phyloP scores from a whole-genome alignment of 2,797 vertebrate species.

The Numenius phaeopus region DNA sequence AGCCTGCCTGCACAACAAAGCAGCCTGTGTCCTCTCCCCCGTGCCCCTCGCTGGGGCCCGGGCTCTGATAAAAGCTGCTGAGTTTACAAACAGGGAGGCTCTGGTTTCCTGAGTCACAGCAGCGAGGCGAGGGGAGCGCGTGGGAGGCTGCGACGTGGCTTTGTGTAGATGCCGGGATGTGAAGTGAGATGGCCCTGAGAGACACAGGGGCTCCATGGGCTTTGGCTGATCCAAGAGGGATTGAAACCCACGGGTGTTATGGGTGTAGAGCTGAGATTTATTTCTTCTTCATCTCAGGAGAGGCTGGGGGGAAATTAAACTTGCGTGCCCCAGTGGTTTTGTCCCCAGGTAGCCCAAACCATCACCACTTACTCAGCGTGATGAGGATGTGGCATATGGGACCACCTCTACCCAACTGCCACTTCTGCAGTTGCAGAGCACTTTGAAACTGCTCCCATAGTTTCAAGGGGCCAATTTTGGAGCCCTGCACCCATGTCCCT shows the following conservation, averaged over 20 bases:
- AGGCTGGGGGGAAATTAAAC: neutral
- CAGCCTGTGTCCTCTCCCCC: neutral
- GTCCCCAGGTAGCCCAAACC: neutral
- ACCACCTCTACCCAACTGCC: neutral
- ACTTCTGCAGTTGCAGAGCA: neutral
- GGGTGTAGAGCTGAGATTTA: neutral
- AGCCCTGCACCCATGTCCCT: fast-evolving
- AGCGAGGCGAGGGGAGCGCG: neutral
- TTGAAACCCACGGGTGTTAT: fast-evolving
- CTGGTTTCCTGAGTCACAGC: constrained; percentile 36
- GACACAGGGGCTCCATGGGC: fast-evolving
- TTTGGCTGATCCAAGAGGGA: neutral
- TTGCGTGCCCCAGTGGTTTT: neutral
- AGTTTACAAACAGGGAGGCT: constrained; percentile 20
- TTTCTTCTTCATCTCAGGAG: neutral
- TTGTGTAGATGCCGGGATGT: neutral
- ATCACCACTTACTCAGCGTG: neutral
- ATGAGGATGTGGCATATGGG: neutral
- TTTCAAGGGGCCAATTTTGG: neutral
- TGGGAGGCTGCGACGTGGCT: neutral
- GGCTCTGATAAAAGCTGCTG: constrained; percentile 1
- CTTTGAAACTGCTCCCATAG: neutral
- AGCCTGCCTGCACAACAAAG: neutral
- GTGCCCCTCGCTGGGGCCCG: neutral
- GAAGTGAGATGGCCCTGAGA: neutral